These are phyloP conservation scores for Dromiciops gliroides DNA, from an alignment of 2,113 vertebrate genomes.

Conservation along the genomic window DNA sequence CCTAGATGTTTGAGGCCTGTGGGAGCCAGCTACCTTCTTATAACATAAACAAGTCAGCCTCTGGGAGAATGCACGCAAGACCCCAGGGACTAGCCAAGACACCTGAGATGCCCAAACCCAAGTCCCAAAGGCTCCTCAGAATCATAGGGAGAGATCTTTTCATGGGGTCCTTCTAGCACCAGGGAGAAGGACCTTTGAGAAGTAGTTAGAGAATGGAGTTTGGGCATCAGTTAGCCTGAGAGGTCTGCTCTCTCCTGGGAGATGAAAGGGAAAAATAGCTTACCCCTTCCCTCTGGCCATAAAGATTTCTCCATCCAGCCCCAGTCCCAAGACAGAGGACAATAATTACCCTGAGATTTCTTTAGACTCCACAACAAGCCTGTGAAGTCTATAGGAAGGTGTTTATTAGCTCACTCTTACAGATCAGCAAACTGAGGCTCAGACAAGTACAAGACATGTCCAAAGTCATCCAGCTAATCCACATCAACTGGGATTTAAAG, in stretches of 20 bases:
- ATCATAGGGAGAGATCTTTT: not conserved
- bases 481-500: not conserved
- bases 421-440: not conserved
- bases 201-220: not conserved
- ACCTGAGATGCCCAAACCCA: not conserved
- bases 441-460: no score
- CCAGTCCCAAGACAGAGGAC: not conserved
- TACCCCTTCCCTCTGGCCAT: not conserved
- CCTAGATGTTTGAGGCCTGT: not conserved
- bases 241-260: not conserved
- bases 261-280: not conserved
- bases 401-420: not conserved
- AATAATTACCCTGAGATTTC: not conserved
- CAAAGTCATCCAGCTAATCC: not conserved
- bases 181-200: not conserved
- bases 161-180: not conserved
- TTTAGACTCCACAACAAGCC: not conserved
- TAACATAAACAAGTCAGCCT: not conserved
- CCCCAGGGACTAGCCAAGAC: not conserved
- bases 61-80: not conserved
- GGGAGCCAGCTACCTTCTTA: not conserved
- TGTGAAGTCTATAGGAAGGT: not conserved
- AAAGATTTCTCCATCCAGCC: not conserved
- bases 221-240: not conserved
- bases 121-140: not conserved